Evolutionary conservation across 2,113 vertebrate species (phyloP).

Genomic region (Microtus richardsoni): DNA sequence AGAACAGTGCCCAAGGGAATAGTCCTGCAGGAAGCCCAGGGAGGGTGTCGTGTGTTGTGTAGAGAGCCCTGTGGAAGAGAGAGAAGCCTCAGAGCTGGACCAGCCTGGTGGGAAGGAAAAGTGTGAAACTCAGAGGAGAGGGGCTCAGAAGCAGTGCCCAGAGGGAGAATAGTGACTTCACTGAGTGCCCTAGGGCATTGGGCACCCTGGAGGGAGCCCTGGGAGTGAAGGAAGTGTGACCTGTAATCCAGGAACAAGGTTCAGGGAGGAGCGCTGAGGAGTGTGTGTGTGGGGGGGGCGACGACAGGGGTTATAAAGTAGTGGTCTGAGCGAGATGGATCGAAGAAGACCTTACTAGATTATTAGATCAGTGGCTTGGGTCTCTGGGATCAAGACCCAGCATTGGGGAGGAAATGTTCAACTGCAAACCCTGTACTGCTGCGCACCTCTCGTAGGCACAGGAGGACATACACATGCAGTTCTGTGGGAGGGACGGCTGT

Average conservation of each 20-base stretch:
- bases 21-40: background rate
- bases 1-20: background rate
- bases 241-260: background rate
- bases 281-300: fast-evolving
- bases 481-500: background rate
- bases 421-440: no score
- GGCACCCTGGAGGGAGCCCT: no score
- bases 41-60: background rate
- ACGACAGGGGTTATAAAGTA: background rate
- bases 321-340: background rate
- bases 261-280: no score
- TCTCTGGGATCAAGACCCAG: background rate
- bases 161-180: background rate
- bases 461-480: background rate
- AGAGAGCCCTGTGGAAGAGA: background rate
- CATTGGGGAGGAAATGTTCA: no score
- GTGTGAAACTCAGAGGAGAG: background rate
- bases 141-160: no score
- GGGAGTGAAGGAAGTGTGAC: background rate
- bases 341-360: background rate
- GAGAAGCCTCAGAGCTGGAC: background rate
- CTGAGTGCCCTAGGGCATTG: background rate
- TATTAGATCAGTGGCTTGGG: no score
- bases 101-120: background rate
- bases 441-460: background rate